phyloP scores from a whole-genome alignment of 1,140 invertebrate genomes.

The Lepidotrigona ventralis region DNA sequence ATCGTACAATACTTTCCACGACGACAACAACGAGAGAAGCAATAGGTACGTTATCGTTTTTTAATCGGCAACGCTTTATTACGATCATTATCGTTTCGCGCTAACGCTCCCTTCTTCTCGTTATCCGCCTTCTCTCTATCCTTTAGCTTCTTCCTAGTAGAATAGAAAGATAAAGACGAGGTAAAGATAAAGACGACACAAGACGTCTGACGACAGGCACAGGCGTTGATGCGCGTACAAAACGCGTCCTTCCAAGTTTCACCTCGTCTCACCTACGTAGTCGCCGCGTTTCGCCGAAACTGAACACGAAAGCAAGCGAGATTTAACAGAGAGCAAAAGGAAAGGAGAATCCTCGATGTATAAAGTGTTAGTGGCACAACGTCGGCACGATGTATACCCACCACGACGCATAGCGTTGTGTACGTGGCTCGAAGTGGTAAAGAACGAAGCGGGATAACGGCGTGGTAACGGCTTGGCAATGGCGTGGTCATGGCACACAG shows the following conservation, averaged over 20 bases:
- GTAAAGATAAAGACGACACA: not conserved
- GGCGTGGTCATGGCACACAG: conserved; percentile 7
- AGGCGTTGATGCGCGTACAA: not conserved
- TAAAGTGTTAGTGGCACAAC: conserved; percentile 40
- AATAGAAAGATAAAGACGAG: not conserved
- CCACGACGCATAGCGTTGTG: conserved; percentile 4
- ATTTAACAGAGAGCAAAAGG: conserved; percentile 34
- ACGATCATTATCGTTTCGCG: not conserved
- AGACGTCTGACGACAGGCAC: not conserved
- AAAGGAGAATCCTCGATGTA: conserved; percentile 29
- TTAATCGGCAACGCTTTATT: not conserved
- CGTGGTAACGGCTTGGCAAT: conserved; percentile 36
- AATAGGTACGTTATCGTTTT: not conserved
- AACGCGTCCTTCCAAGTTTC: conserved; percentile 68
- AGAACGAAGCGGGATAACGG: conserved; percentile 19
- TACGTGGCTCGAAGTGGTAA: not conserved
- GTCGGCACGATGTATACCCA: conserved; percentile 31
- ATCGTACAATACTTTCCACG: too few species aligned
- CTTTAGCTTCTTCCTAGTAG: not conserved
- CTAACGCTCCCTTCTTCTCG: not conserved
- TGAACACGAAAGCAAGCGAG: conserved; percentile 21
- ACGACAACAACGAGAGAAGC: not conserved
- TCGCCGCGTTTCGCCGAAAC: conserved; percentile 50
- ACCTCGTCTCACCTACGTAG: conserved; percentile 23
- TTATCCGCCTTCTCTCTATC: not conserved